A percentile compares a stretch with the other conserved stretches of the same genome.
phyloP scores from a whole-genome alignment of 2,888 invertebrate species.

The Xylota sylvarum region DNA sequence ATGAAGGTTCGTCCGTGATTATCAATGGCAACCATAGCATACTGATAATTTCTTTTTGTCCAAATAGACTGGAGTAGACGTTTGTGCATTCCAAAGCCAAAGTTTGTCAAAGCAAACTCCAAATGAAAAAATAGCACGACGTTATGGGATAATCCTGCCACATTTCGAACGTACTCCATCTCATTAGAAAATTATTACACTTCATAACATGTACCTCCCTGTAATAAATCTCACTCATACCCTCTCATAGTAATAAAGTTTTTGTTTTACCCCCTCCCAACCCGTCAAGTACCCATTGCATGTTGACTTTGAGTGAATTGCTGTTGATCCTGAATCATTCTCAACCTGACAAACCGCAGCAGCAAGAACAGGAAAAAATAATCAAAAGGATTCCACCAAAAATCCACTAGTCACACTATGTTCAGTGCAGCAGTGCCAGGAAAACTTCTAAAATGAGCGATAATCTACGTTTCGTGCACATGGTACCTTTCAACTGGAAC shows the following conservation, averaged over 20 bases:
- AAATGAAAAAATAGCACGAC: too few relatives aligned
- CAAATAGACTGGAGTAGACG: too few relatives aligned
- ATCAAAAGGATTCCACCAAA: constrained; percentile 15
- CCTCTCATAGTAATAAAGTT: background rate
- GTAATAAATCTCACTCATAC: background rate
- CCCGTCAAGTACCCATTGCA: constrained; percentile 51
- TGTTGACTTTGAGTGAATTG: constrained; percentile 72
- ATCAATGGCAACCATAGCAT: too few relatives aligned
- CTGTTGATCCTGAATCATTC: constrained; percentile 74
- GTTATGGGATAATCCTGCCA: too few relatives aligned
- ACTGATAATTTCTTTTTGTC: too few relatives aligned
- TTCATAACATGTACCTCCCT: background rate
- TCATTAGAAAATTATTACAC: background rate
- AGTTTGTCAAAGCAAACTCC: too few relatives aligned
- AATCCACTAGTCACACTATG: constrained; percentile 20
- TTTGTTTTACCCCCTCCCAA: background rate
- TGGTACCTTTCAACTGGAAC: constrained; percentile 74
- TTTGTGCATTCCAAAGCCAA: too few relatives aligned
- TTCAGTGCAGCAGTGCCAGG: constrained; percentile 9
- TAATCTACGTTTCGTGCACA: constrained; percentile 76
- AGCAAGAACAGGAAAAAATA: constrained; percentile 5
- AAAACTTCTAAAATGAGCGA: constrained; percentile 75
- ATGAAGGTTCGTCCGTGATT: too few relatives aligned
- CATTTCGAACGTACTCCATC: too few relatives aligned
- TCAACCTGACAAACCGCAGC: constrained; percentile 41